phyloP scores from a whole-genome alignment of 2,888 invertebrate species.

The Sarcophaga caerulescens region DNA sequence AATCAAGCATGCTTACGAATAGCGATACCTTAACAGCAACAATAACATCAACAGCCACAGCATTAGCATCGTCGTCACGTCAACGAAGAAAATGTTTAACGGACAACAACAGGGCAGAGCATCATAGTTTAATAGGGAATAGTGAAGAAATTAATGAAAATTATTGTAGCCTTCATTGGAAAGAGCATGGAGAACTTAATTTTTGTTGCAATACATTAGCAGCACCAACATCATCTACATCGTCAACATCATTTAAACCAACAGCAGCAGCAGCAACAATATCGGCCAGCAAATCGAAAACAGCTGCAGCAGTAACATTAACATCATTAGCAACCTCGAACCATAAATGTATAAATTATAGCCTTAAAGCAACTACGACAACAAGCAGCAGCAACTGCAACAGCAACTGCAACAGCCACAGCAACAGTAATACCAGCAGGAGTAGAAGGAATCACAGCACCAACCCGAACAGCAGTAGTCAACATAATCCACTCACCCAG shows the following conservation, averaged over 20 bases:
- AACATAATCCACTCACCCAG: too few species aligned
- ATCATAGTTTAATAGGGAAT: neutral
- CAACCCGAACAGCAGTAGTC: neutral
- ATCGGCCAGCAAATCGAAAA: conserved; percentile 25
- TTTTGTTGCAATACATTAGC: conserved; percentile 40
- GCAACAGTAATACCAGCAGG: neutral
- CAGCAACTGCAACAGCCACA: conserved; percentile 9
- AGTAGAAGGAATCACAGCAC: conserved; percentile 17
- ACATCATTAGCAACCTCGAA: conserved; percentile 39
- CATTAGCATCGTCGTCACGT: conserved; percentile 30
- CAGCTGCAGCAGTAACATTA: neutral
- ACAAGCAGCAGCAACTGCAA: conserved; percentile 33
- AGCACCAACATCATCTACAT: neutral
- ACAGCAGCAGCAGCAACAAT: conserved; percentile 36
- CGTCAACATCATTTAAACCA: too few species aligned
- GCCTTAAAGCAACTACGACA: conserved; percentile 54
- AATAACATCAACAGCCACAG: conserved; percentile 28
- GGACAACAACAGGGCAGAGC: conserved; percentile 22
- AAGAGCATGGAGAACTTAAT: conserved; percentile 14
- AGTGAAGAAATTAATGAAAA: neutral
- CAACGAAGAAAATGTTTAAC: conserved; percentile 39
- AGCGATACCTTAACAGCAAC: conserved; percentile 13
- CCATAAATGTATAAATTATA: conserved; percentile 56
- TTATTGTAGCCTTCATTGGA: conserved; percentile 44
- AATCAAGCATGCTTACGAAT: neutral